These are phyloP conservation scores for Chymomyza fuscimana DNA, from an alignment of 2,888 invertebrate species.

Conservation along the genomic window DNA sequence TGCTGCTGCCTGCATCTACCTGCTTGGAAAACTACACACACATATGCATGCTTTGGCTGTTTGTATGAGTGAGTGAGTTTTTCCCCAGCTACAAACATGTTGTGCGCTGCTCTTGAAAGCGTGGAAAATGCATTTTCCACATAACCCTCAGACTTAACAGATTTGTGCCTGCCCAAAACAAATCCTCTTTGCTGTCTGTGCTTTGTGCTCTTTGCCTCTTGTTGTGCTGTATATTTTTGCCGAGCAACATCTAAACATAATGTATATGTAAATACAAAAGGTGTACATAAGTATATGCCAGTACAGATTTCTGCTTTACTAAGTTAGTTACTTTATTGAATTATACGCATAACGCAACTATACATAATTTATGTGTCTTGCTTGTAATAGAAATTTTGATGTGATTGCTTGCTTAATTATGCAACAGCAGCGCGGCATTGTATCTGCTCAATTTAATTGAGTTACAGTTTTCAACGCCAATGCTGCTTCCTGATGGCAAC, in stretches of 20 bases:
- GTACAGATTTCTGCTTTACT: neutral
- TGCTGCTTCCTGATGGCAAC: too few species aligned
- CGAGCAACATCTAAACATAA: neutral
- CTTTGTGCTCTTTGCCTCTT: conserved; percentile 2
- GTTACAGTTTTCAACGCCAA: too few species aligned
- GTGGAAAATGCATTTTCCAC: conserved; percentile 53
- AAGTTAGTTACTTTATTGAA: neutral
- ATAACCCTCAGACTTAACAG: conserved; percentile 18
- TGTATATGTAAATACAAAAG: neutral
- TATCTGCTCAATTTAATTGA: conserved; percentile 10
- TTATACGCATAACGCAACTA: too few species aligned
- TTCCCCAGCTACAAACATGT: conserved; percentile 45
- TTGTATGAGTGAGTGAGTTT: conserved; percentile 26
- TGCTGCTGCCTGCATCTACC: conserved; percentile 37
- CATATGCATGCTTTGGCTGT: conserved; percentile 11
- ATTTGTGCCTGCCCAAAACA: neutral
- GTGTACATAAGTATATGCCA: neutral
- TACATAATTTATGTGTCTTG: too few species aligned
- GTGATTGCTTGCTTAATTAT: conserved; percentile 20
- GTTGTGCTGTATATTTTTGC: neutral
- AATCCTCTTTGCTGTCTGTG: neutral
- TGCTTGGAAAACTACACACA: conserved; percentile 57
- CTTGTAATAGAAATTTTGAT: neutral
- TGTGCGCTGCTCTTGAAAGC: conserved; percentile 50
- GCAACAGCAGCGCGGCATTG: conserved; percentile 29